Evolutionary conservation across 2,888 invertebrate genomes (phyloP).

Genomic region (Nomada goodeniana): DNA sequence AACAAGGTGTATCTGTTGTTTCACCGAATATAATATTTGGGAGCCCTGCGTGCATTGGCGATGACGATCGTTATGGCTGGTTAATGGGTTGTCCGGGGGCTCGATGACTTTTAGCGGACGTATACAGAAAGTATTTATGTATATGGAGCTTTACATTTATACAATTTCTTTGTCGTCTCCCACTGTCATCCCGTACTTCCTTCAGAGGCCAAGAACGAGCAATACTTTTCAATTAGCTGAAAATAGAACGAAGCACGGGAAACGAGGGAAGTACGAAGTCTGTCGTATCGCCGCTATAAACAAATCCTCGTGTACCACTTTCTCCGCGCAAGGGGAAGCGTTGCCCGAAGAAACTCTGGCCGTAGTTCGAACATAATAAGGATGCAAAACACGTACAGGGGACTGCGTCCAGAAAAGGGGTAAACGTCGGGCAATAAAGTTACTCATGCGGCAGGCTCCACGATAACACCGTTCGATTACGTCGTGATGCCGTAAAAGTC

Average conservation of each 20-base stretch:
- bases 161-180: too few species aligned
- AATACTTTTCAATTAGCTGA: too few species aligned
- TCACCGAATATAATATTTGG: slow-evolving; percentile 21
- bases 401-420: not conserved
- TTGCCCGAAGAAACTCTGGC: too few species aligned
- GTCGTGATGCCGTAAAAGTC: slow-evolving; percentile 57
- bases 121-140: too few species aligned
- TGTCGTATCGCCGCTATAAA: too few species aligned
- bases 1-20: slow-evolving; percentile 5
- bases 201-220: too few species aligned
- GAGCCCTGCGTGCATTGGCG: not conserved
- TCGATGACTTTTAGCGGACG: not conserved
- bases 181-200: too few species aligned
- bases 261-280: too few species aligned
- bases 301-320: too few species aligned
- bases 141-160: too few species aligned
- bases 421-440: slow-evolving; percentile 45
- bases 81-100: not conserved
- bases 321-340: too few species aligned
- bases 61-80: not conserved
- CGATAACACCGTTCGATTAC: slow-evolving; percentile 64
- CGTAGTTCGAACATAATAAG: not conserved
- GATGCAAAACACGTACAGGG: not conserved
- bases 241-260: too few species aligned
- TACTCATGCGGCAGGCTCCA: slow-evolving; percentile 47